Conservation (phyloP, 1,140 invertebrate genomes). For the Portunus trituberculatus region DNA sequence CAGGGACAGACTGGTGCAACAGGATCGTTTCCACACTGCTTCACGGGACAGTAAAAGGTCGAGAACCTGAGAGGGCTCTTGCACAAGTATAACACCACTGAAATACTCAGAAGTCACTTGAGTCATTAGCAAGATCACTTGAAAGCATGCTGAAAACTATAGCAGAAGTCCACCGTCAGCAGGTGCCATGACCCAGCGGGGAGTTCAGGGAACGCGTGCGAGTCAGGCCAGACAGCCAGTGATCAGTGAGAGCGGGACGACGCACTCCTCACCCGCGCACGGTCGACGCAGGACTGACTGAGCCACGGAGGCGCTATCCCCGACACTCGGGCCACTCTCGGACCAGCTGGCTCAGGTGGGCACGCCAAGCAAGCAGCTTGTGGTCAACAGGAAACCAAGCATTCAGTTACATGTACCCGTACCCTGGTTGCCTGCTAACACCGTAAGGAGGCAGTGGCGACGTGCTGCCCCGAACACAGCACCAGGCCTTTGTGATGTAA, state of each 20-base stretch:
- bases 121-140: neutral
- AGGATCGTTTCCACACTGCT: neutral
- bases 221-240: neutral
- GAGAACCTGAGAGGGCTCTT: neutral
- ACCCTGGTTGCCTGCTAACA: neutral
- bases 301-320: neutral
- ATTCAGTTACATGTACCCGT: neutral
- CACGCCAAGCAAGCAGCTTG: too few species aligned
- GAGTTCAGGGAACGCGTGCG: conserved; percentile 3
- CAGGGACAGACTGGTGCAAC: neutral
- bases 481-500: neutral
- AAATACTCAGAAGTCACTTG: neutral
- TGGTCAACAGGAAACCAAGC: neutral
- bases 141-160: neutral
- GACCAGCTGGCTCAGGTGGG: neutral
- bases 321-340: neutral
- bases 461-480: neutral
- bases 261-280: neutral
- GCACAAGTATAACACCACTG: neutral
- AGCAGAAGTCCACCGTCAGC: neutral
- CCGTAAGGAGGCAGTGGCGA: neutral
- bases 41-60: neutral
- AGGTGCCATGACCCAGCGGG: neutral
- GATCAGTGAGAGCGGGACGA: conserved; percentile 7
- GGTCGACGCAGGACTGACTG: conserved; percentile 3